phyloP scores from a whole-genome alignment of 1,140 invertebrate species.

The Schlechtendalia chinensis region DNA sequence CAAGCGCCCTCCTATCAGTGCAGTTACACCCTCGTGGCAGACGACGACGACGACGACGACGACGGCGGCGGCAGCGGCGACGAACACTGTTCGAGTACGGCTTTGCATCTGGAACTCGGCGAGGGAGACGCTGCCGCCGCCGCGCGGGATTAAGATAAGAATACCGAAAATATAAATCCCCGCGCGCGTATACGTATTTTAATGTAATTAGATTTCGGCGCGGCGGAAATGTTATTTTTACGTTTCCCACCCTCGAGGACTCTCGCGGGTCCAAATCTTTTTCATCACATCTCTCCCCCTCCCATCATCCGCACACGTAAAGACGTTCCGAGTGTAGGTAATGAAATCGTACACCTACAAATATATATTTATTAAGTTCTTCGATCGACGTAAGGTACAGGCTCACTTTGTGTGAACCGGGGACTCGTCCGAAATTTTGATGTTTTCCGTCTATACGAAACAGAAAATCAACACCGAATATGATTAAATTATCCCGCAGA shows the following conservation, averaged over 20 bases:
- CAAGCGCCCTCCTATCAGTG: background rate
- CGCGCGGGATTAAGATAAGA: conserved; percentile 26
- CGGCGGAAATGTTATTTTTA: conserved; percentile 20
- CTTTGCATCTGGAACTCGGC: too few species aligned
- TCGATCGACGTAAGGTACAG: background rate
- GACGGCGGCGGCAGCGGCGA: background rate
- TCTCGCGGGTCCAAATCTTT: background rate
- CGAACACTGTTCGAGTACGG: background rate
- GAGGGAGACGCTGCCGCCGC: background rate
- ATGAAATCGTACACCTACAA: too few species aligned
- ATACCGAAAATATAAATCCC: conserved; percentile 34
- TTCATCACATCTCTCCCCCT: too few species aligned
- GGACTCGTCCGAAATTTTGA: too few species aligned
- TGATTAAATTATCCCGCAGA: too few species aligned
- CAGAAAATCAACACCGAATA: too few species aligned
- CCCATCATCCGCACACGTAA: background rate
- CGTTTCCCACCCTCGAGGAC: background rate
- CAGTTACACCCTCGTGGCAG: background rate
- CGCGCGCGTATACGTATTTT: background rate
- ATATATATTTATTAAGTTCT: background rate
- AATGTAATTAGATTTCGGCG: conserved; percentile 26
- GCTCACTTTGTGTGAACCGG: too few species aligned
- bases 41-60: too few species aligned
- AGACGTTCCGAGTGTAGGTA: background rate
- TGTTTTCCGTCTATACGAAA: too few species aligned